Evolutionary conservation across 2,113 vertebrate species (phyloP).

Genomic region (Marmota monax): DNA sequence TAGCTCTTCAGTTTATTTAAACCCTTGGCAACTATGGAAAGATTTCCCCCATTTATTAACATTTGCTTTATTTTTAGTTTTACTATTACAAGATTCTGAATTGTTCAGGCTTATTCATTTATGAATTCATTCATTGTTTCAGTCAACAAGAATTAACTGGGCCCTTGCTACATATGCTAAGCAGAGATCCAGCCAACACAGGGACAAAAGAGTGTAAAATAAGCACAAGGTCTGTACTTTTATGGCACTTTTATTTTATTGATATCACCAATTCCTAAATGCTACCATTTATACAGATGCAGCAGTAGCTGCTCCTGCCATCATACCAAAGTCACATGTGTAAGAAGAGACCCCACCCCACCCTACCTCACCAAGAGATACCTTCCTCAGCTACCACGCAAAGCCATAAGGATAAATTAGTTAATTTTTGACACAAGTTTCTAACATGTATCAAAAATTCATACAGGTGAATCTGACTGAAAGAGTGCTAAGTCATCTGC

Average conservation of each 20-base stretch:
- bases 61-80: neutral
- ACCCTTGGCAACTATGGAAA: neutral
- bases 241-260: neutral
- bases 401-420: neutral
- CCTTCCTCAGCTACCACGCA: neutral
- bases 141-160: neutral
- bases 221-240: neutral
- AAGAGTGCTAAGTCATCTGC: no score
- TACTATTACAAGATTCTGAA: neutral
- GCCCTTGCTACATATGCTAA: neutral
- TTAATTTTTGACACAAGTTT: neutral
- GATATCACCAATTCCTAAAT: neutral
- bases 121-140: neutral
- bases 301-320: neutral
- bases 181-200: neutral
- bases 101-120: neutral
- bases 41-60: neutral
- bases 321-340: neutral
- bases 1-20: slow-evolving; percentile 23
- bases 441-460: neutral
- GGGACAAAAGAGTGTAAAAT: neutral
- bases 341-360: neutral
- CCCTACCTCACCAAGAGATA: neutral
- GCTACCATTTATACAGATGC: neutral
- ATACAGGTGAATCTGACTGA: no score